phyloP scores from a whole-genome alignment of 2,113 vertebrate species.

The Indri indri region DNA sequence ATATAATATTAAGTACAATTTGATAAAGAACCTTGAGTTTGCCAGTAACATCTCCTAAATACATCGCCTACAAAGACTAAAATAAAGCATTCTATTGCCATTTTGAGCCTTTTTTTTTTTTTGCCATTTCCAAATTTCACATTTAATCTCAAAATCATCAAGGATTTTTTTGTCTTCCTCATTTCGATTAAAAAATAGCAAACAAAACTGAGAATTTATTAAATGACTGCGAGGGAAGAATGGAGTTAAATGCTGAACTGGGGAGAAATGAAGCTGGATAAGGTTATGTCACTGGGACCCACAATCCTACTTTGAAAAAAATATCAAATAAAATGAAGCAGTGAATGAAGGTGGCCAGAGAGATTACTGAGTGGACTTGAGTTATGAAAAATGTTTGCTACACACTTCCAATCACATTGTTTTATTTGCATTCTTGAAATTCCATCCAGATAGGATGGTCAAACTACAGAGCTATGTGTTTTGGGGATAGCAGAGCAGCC shows the following conservation, averaged over 20 bases:
- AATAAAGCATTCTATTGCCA: not conserved
- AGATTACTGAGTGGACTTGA: not conserved
- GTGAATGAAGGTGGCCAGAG: not conserved
- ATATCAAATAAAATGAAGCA: not conserved
- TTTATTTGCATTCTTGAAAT: not conserved
- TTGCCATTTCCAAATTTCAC: not conserved
- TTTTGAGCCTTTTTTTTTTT: not conserved
- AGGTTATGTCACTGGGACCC: not conserved
- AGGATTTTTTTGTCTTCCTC: not conserved
- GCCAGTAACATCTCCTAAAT: not conserved
- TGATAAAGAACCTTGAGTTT: not conserved
- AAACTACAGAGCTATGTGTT: not conserved
- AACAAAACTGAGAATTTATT: not conserved
- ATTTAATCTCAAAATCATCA: not conserved
- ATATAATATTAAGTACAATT: not conserved
- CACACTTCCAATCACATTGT: not conserved
- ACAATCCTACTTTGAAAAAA: not conserved
- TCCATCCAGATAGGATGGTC: not conserved
- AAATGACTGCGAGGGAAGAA: not conserved
- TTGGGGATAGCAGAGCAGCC: fast-evolving
- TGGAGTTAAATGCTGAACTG: not conserved
- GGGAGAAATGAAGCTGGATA: not conserved
- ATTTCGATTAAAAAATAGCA: not conserved
- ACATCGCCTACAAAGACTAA: not conserved
- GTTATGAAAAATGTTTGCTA: not conserved